phyloP scores from a whole-genome alignment of 2,797 vertebrate genomes.

The Gouania willdenowi region DNA sequence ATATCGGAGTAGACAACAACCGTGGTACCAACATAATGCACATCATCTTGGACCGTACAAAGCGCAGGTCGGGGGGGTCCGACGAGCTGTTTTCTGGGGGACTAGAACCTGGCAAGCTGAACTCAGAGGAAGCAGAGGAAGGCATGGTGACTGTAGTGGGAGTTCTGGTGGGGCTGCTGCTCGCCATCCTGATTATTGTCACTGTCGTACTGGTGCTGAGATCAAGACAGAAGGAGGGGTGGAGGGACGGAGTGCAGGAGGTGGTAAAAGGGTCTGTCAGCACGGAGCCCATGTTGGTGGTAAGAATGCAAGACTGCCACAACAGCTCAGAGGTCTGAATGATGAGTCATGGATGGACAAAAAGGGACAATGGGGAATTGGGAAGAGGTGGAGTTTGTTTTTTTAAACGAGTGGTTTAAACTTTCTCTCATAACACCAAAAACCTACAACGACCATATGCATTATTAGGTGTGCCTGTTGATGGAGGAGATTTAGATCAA shows the following conservation, averaged over 20 bases:
- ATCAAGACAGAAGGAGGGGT: constrained; percentile 61
- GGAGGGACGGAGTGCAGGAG: constrained; percentile 68
- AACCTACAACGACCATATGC: constrained; percentile 19
- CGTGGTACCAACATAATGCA: constrained; percentile 95
- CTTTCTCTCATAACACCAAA: constrained; percentile 55
- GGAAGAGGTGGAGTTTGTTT: constrained; percentile 14
- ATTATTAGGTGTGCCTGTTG: constrained; percentile 15
- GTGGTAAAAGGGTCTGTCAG: constrained; percentile 67
- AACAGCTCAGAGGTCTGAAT: constrained; percentile 93
- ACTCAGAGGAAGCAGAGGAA: constrained; percentile 46
- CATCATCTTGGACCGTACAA: constrained; percentile 78
- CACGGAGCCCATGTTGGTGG: constrained; percentile 81
- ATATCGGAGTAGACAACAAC: constrained; percentile 80
- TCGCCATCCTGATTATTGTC: constrained; percentile 69
- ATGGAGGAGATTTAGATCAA: constrained; percentile 15
- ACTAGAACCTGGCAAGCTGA: constrained; percentile 69
- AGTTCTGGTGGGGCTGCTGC: constrained; percentile 71
- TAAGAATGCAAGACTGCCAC: constrained; percentile 70
- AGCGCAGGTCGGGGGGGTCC: constrained; percentile 33
- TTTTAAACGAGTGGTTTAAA: constrained; percentile 31
- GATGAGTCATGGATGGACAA: constrained; percentile 4
- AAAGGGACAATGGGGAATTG: constrained; percentile 27
- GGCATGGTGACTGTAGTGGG: constrained; percentile 73
- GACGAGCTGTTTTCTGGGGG: constrained; percentile 54
- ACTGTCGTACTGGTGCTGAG: constrained; percentile 64